A percentile compares a stretch with the other conserved stretches of the same genome.
These are phyloP conservation scores for Lytechinus variegatus DNA, from an alignment of 35 echinoderm and acorn worm species.

Conservation along the genomic window DNA sequence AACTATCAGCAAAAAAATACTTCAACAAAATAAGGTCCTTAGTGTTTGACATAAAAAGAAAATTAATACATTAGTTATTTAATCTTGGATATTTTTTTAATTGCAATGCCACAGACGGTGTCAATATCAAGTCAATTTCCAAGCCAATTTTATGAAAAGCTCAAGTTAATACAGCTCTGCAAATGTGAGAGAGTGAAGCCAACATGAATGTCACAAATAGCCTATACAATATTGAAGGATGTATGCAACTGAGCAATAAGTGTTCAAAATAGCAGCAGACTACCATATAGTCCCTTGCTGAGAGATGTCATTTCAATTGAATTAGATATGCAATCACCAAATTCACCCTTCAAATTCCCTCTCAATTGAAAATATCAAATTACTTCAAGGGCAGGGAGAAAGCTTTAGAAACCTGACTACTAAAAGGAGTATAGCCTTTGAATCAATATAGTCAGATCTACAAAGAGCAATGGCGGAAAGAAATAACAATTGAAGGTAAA, in stretches of 20 bases:
- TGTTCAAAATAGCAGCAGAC: neutral
- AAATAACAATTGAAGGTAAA: neutral
- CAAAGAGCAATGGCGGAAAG: neutral
- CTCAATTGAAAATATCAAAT: slow-evolving; percentile 20
- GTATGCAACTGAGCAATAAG: neutral
- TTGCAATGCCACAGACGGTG: no score
- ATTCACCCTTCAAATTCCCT: neutral
- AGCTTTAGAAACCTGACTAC: neutral
- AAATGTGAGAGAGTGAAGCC: neutral
- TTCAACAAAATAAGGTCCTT: no score
- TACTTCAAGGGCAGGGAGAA: slow-evolving; percentile 2
- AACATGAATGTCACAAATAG: neutral
- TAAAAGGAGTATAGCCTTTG: neutral
- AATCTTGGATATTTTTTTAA: neutral
- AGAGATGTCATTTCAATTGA: slow-evolving; percentile 13
- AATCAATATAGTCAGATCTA: neutral
- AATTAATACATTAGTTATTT: no score
- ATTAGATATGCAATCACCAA: neutral
- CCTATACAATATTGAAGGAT: neutral
- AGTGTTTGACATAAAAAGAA: no score
- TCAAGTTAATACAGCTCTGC: neutral
- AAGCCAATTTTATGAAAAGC: no score
- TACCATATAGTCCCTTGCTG: neutral
- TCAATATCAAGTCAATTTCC: no score
- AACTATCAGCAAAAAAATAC: neutral